phyloP scores from a whole-genome alignment of 2,113 vertebrate species.

The Epinephelus cyanopodus region DNA sequence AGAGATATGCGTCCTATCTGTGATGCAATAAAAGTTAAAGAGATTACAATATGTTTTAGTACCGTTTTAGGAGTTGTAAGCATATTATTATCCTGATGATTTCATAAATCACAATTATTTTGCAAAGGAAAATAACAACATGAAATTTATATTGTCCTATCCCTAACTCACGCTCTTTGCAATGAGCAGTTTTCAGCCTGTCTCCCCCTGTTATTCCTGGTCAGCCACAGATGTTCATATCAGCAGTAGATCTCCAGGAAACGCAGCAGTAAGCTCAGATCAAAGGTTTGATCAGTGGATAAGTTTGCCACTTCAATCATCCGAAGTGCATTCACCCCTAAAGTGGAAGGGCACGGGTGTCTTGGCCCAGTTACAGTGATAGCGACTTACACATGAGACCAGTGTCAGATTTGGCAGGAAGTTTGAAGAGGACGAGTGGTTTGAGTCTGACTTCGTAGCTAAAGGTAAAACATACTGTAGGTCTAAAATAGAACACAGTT shows the following conservation, averaged over 20 bases:
- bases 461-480: not conserved
- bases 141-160: no score
- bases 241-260: not conserved
- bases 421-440: not conserved
- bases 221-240: not conserved
- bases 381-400: not conserved
- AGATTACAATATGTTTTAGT: no score
- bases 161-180: not conserved
- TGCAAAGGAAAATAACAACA: no score
- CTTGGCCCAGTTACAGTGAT: conserved; percentile 3
- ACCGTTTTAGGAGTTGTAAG: no score
- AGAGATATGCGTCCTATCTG: no score
- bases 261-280: not conserved
- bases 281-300: not conserved
- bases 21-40: no score
- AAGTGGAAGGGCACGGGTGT: not conserved
- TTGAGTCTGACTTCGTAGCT: not conserved
- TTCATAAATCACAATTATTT: no score
- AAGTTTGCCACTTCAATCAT: not conserved
- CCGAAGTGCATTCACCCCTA: not conserved
- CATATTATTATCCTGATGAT: no score
- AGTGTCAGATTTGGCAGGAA: not conserved
- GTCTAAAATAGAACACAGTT: not conserved
- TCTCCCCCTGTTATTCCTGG: not conserved
- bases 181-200: not conserved